Conservation (phyloP, 2,888 invertebrate species). For the Eumerus sabulonum region DNA sequence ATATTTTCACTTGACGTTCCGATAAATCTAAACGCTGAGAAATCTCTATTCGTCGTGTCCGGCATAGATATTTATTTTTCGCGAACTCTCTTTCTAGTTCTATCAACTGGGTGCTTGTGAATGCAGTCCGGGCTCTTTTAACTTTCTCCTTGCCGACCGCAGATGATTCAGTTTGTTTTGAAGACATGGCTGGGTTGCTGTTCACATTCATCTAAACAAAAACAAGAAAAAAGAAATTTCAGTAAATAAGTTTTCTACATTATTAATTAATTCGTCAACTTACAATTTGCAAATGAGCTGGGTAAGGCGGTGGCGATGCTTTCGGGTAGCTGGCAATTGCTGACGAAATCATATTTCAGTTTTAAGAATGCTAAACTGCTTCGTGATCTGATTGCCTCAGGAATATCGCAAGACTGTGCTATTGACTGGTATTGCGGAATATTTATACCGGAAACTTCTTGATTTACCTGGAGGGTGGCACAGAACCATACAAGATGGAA, state of each 20-base stretch:
- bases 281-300: slow-evolving; percentile 56
- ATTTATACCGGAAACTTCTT: slow-evolving; percentile 50
- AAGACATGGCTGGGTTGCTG: slow-evolving; percentile 19
- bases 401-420: slow-evolving; percentile 41
- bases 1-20: slow-evolving; percentile 91
- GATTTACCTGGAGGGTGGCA: too few relatives aligned
- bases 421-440: slow-evolving; percentile 42
- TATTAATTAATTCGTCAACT: slow-evolving; percentile 6
- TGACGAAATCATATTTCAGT: slow-evolving; percentile 37
- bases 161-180: slow-evolving; percentile 14
- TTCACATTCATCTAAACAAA: slow-evolving; percentile 55
- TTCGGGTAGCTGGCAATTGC: slow-evolving; percentile 28
- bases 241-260: slow-evolving; percentile 25
- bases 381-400: slow-evolving; percentile 6
- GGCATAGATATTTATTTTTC: slow-evolving; percentile 95
- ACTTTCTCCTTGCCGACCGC: slow-evolving; percentile 55
- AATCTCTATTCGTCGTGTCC: slow-evolving; percentile 95
- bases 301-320: slow-evolving; percentile 48
- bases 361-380: not conserved
- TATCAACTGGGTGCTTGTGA: slow-evolving; percentile 96
- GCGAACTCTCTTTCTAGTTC: slow-evolving; percentile 98
- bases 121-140: slow-evolving; percentile 95
- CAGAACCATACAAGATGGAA: too few relatives aligned
- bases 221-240: slow-evolving; percentile 7
- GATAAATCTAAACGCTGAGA: slow-evolving; percentile 94